These are phyloP conservation scores for Mythimna ferrago DNA, from an alignment of 2,888 invertebrate species.

Conservation along the genomic window DNA sequence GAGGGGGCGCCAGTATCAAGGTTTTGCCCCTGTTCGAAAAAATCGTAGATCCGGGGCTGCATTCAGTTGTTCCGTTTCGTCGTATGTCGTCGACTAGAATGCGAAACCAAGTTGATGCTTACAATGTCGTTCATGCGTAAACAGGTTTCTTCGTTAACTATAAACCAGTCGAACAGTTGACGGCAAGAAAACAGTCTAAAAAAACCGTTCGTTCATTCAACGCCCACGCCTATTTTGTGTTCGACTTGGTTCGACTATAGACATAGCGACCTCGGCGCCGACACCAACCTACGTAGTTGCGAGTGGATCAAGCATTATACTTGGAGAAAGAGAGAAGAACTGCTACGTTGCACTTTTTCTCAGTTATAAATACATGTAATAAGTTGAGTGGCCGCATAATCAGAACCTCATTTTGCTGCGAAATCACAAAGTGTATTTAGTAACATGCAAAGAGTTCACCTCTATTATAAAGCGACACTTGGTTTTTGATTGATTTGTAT, in stretches of 20 bases:
- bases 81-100: too few relatives aligned
- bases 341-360: not conserved
- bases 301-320: not conserved
- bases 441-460: slow-evolving; percentile 6
- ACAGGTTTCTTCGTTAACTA: too few relatives aligned
- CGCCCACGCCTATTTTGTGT: too few relatives aligned
- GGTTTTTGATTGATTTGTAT: slow-evolving; percentile 55
- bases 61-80: too few relatives aligned
- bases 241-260: not conserved
- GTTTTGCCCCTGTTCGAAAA: too few relatives aligned
- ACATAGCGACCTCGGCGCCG: not conserved
- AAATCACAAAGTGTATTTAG: slow-evolving; percentile 15
- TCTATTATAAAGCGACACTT: slow-evolving; percentile 38
- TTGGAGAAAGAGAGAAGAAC: not conserved
- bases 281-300: not conserved
- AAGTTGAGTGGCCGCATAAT: not conserved
- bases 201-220: too few relatives aligned
- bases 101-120: too few relatives aligned
- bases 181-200: too few relatives aligned
- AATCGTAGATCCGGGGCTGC: too few relatives aligned
- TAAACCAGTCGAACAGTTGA: too few relatives aligned
- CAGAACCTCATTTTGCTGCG: not conserved
- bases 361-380: not conserved
- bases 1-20: too few relatives aligned
- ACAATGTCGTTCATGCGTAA: too few relatives aligned